Base-by-base conservation (phyloP, 2,113 vertebrate genomes). In the Onychostruthus taczanowskii region DNA sequence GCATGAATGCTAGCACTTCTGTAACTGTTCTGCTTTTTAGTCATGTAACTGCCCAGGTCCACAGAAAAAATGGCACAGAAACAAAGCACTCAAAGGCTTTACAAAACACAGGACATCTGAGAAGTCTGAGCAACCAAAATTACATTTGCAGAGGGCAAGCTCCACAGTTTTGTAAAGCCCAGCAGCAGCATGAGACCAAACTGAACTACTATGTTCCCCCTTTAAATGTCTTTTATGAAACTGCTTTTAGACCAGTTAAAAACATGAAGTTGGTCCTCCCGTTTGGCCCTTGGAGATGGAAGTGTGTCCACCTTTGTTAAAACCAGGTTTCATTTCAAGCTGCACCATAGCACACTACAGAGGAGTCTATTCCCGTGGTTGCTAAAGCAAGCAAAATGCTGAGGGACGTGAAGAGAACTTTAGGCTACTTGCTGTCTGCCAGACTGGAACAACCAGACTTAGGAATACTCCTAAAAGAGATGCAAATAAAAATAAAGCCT, bases 1-100 rank as follows among this genome's bases (percentile, higher is more conserved):
- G 24, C n/a, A 69, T 1, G 0, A 90, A 55, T 7, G 7, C 46
- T 44, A 27, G 49, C 31, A 7, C 21, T 68, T 79, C 28, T 44
- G 76, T 84, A 85, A 91, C 53, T 63, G 37, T 44, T 83, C 61
- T 52, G 62, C 79, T 87, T 86, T 24, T 28, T 52, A 91, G 77
- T 9, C 58, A 56, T 76, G 52, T 68, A 95, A 63, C 44, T 44
- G 52, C 17, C 82, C 90, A 68, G 3, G 5, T 58, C 64, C 67
- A 74, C 26, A 23, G 90, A 91, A 94, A 84, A 76, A 76, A 79
- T 11, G n/a, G 53, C 74, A 62, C 84, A 70, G 66, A 68, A 94
- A 94, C 85, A 72, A 84, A 82, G 44, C 52, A 73, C 75, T 94
- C 44, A 58, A 81, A 91, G 66, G 59, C 58, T 83, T 93, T 66